These are phyloP conservation scores for Eudasyphora cyanicolor DNA, from an alignment of 2,888 invertebrate species.

Conservation along the genomic window DNA sequence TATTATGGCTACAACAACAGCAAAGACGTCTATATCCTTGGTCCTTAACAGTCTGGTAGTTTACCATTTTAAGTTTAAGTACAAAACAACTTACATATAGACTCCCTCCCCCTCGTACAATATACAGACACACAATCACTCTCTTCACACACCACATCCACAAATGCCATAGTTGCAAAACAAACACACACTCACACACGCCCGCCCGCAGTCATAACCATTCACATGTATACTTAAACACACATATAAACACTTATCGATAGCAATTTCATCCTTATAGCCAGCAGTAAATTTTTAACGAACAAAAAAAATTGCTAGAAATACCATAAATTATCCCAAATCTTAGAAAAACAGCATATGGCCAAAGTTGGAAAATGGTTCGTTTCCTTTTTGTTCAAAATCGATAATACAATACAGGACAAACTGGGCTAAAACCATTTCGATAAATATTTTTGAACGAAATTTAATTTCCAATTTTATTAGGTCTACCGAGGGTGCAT, in stretches of 20 bases:
- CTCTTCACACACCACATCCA: not conserved
- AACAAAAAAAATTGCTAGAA: not conserved
- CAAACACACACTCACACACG: slow-evolving; percentile 24
- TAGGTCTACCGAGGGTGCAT: too few species aligned
- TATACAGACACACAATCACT: too few species aligned
- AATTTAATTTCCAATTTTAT: too few species aligned
- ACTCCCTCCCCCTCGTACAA: not conserved
- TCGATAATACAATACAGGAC: too few species aligned
- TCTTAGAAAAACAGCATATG: not conserved
- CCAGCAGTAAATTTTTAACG: not conserved
- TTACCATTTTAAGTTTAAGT: slow-evolving; percentile 45
- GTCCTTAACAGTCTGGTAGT: slow-evolving; percentile 79
- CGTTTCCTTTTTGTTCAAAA: not conserved
- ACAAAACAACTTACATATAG: slow-evolving; percentile 36
- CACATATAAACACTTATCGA: not conserved
- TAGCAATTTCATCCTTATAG: not conserved
- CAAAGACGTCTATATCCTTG: slow-evolving; percentile 78
- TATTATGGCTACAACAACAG: slow-evolving; percentile 79
- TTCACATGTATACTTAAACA: too few species aligned
- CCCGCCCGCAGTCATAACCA: not conserved
- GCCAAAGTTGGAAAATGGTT: slow-evolving; percentile 12
- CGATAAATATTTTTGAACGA: too few species aligned
- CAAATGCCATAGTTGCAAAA: not conserved
- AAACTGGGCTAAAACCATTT: too few species aligned
- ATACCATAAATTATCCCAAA: not conserved